Percentiles rank a stretch among this genome's conserved stretches.
phyloP scores from a whole-genome alignment of 2,797 vertebrate genomes.

The Pseudotriccus pelzelni region DNA sequence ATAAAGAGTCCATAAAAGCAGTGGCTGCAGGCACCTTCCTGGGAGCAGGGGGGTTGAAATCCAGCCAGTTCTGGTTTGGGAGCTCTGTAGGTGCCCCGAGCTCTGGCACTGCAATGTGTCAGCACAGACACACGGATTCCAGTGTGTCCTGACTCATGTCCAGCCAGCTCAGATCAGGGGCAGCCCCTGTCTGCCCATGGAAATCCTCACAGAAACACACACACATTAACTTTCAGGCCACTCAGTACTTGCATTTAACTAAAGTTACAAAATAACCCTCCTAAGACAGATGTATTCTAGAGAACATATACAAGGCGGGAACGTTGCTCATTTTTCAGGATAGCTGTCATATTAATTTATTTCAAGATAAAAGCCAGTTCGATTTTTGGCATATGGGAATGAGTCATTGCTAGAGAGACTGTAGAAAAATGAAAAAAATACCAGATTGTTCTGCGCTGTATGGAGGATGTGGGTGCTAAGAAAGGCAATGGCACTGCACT shows the following conservation, averaged over 20 bases:
- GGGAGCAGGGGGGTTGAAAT: neutral
- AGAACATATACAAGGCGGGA: neutral
- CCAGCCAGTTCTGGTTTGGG: neutral
- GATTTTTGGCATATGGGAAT: constrained; percentile 52
- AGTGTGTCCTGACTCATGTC: neutral
- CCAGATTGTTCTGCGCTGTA: neutral
- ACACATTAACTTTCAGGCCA: neutral
- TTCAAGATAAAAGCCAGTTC: constrained; percentile 14
- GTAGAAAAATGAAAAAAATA: constrained; percentile 17
- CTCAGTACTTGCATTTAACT: neutral
- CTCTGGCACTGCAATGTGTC: neutral
- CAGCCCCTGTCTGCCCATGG: neutral
- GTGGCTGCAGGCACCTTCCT: neutral
- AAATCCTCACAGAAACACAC: neutral
- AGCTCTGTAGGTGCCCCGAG: neutral
- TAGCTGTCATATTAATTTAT: constrained; percentile 32
- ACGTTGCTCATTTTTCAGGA: constrained; percentile 31
- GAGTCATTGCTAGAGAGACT: constrained; percentile 39
- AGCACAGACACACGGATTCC: neutral
- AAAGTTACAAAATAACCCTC: neutral
- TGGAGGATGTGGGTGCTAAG: neutral
- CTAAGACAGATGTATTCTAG: neutral
- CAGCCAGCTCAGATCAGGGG: neutral
- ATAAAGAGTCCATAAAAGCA: neutral
- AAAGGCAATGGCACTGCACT: neutral